phyloP scores from a whole-genome alignment of 2,888 invertebrate species.

The Ectropis crepuscularia region DNA sequence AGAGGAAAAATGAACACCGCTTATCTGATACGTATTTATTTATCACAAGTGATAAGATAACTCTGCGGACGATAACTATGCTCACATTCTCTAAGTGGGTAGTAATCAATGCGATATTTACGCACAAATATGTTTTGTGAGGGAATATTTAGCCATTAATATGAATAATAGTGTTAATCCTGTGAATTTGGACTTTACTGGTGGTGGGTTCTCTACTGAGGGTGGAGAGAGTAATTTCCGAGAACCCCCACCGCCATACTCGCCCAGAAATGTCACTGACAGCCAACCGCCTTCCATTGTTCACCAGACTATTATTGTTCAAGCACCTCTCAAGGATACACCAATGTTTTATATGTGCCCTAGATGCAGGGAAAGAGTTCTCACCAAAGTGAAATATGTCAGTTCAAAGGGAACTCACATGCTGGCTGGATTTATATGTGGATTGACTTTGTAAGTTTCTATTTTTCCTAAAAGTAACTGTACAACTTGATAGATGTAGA shows the following conservation, averaged over 20 bases:
- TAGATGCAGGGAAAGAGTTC: conserved; percentile 61
- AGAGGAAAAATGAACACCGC: conserved; percentile 22
- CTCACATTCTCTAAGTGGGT: conserved; percentile 44
- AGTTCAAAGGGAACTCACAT: conserved; percentile 73
- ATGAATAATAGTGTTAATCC: conserved; percentile 54
- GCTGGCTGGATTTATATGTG: conserved; percentile 75
- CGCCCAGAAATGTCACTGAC: conserved; percentile 38
- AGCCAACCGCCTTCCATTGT: conserved; percentile 52
- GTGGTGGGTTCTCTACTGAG: conserved; percentile 46
- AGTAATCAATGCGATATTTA: conserved; percentile 52
- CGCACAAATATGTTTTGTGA: conserved; percentile 35
- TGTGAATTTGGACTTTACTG: conserved; percentile 37
- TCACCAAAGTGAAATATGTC: conserved; percentile 69
- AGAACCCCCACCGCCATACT: conserved; percentile 72
- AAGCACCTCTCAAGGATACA: conserved; percentile 56
- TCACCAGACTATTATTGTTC: conserved; percentile 64
- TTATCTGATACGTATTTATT: conserved; percentile 45
- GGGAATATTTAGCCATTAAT: conserved; percentile 38
- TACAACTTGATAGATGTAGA: too few species aligned
- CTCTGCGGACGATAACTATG: conserved; percentile 48
- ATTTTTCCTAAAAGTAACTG: conserved; percentile 4
- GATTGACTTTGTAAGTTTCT: conserved; percentile 69
- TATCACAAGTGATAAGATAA: conserved; percentile 64
- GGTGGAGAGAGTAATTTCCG: conserved; percentile 38
- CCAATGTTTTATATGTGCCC: conserved; percentile 67